Base-by-base conservation (phyloP, 64 coral and sea anemone genomes). In the Astreopora myriophthalma region DNA sequence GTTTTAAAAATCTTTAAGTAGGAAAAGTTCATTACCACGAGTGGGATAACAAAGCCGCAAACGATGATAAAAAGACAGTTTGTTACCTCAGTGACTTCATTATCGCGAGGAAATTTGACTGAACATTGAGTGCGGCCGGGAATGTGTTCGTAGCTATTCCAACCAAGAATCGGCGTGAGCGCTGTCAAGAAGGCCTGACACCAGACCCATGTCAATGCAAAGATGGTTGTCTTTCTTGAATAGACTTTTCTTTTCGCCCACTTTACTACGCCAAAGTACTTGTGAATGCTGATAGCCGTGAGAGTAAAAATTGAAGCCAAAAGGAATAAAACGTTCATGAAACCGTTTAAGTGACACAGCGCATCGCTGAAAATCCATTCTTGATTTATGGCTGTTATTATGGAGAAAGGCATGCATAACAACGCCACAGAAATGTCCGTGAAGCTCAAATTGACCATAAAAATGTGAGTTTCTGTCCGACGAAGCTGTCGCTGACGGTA, bases 231-330 rank as follows among this genome's bases (percentile, higher is more conserved):
- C 75, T 89, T 88, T 63, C 66, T 89, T 3, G 92, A 89, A n/a
- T 64, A 83, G 6, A 94, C 60, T 74, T 78, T 71, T 37, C 33
- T 46, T 17, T 27, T 72, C 0, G 80, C 57, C 8, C 85, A 86
- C 68, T 82, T 69, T 3, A 83, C 92, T 34, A 94, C 87, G 0
- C 85, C 92, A 17, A 94, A 57, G 58, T 94, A 94, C 48, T 88
- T 94, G 65, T 94, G 85, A 55, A 94, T 73, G 55, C 92, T 94
- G 30, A 94, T 94, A 40, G 92, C 92, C 8, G 92, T 94, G n/a
- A 94, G 61, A 52, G 92, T 94, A 34, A 94, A 71, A 31, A 94
- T 94, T 0, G 92, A 94, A 14, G 77, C 83, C 24, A 94, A 61
- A 3, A 94, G 65, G 32, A 94, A 94, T 25, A 94, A 94, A 12